A percentile compares a stretch with the other conserved stretches of the same genome.
Conservation (phyloP, 2,113 vertebrate species). For the Cyprinus carpio region DNA sequence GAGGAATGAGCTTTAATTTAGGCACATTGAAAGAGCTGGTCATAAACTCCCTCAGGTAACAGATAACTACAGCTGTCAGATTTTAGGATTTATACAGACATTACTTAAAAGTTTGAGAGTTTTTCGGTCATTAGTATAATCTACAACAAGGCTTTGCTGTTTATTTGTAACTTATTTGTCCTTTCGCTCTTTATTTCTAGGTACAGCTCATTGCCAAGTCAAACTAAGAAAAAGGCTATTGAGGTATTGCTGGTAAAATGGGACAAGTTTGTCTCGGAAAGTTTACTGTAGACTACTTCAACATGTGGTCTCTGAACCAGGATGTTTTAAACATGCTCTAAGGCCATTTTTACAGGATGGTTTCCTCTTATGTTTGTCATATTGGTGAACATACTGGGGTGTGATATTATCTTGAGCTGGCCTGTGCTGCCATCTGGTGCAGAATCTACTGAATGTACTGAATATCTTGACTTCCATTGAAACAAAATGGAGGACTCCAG, state of each 20-base stretch:
- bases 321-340: background rate
- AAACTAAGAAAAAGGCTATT: conserved; percentile 70
- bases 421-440: conserved; percentile 37
- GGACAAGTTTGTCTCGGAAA: conserved; percentile 81
- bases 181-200: conserved; percentile 68
- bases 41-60: conserved; percentile 86
- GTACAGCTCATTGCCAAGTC: conserved; percentile 78
- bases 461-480: background rate
- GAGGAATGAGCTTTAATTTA: conserved; percentile 78
- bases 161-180: background rate
- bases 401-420: background rate
- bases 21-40: conserved; percentile 86
- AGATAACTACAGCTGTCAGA: background rate
- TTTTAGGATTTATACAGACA: too few relatives aligned
- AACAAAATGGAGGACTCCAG: conserved; percentile 7
- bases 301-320: background rate
- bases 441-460: background rate
- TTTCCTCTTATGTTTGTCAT: background rate
- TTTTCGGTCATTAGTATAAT: too few relatives aligned
- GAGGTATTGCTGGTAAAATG: conserved; percentile 81
- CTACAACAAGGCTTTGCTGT: background rate
- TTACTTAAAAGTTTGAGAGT: too few relatives aligned
- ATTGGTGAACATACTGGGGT: background rate
- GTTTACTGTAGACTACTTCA: conserved; percentile 28
- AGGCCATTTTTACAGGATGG: background rate